phyloP scores from a whole-genome alignment of 2,113 vertebrate species.

The Ariopsis seemanni region DNA sequence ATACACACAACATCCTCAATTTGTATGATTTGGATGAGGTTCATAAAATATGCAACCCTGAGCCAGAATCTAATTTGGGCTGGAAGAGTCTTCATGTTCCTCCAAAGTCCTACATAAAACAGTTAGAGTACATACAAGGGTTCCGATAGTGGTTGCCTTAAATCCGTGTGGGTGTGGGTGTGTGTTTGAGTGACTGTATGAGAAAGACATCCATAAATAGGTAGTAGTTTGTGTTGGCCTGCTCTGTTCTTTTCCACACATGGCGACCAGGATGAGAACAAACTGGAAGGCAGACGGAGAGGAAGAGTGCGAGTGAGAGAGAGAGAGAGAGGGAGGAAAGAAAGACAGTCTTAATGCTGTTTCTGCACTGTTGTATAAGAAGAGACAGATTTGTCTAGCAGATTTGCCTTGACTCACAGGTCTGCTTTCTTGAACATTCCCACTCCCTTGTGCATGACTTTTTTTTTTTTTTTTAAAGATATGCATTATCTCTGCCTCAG shows the following conservation, averaged over 20 bases:
- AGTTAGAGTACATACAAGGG: slow-evolving; percentile 37
- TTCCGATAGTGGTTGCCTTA: slow-evolving; percentile 44
- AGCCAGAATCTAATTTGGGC: slow-evolving; percentile 53
- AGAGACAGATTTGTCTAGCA: slow-evolving; percentile 38
- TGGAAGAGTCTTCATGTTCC: slow-evolving; percentile 54
- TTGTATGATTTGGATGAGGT: slow-evolving; percentile 58
- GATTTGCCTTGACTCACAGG: slow-evolving; percentile 14
- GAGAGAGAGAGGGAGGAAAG: slow-evolving; percentile 12
- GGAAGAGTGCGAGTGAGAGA: not conserved
- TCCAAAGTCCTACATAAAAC: slow-evolving; percentile 47
- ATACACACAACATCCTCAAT: slow-evolving; percentile 58
- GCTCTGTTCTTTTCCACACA: slow-evolving; percentile 46
- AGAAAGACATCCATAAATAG: slow-evolving; percentile 53
- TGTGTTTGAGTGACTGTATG: slow-evolving; percentile 17
- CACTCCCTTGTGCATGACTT: slow-evolving; percentile 15
- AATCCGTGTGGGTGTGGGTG: slow-evolving; percentile 23
- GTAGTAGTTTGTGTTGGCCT: slow-evolving; percentile 53
- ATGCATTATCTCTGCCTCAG: slow-evolving; percentile 30
- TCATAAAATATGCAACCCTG: slow-evolving; percentile 54
- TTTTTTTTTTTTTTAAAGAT: not conserved
- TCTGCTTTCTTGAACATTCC: slow-evolving; percentile 31
- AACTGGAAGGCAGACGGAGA: slow-evolving; percentile 20
- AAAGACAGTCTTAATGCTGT: slow-evolving; percentile 44
- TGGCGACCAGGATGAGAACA: slow-evolving; percentile 42
- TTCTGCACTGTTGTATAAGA: slow-evolving; percentile 25